Percentiles rank a stretch among this genome's conserved stretches.
These are phyloP conservation scores for Lepidostoma basale DNA, from an alignment of 1,140 invertebrate species.

Conservation along the genomic window DNA sequence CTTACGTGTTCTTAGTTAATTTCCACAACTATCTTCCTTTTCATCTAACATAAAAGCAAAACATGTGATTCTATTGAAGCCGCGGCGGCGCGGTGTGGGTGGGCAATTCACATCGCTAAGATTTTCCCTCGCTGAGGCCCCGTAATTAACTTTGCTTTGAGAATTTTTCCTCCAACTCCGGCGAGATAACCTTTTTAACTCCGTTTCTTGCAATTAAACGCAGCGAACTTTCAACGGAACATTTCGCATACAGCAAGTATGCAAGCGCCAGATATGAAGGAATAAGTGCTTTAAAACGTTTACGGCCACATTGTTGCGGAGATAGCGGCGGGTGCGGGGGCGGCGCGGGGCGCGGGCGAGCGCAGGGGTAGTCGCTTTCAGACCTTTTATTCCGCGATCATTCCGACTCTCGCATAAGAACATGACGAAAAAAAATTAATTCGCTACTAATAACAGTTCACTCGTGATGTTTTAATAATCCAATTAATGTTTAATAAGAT, in stretches of 20 bases:
- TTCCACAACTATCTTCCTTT: neutral
- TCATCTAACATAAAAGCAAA: neutral
- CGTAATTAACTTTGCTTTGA: constrained; percentile 21
- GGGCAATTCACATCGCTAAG: neutral
- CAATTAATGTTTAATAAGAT: too few relatives aligned
- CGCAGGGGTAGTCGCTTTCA: too few relatives aligned
- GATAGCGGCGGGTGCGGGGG: constrained; percentile 30
- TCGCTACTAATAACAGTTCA: too few relatives aligned
- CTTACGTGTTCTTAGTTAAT: too few relatives aligned
- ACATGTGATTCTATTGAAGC: too few relatives aligned
- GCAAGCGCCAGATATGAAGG: constrained; percentile 30
- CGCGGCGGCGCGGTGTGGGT: neutral
- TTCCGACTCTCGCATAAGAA: too few relatives aligned
- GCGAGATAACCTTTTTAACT: constrained; percentile 32
- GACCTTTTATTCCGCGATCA: too few relatives aligned
- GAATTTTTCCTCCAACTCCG: constrained; percentile 23
- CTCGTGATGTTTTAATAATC: too few relatives aligned
- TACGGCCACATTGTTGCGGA: constrained; percentile 42
- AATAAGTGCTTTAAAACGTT: constrained; percentile 43
- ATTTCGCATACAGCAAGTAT: constrained; percentile 26
- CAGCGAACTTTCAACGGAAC: constrained; percentile 32
- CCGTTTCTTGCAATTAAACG: constrained; percentile 35
- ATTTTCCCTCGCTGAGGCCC: neutral
- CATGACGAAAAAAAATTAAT: too few relatives aligned
- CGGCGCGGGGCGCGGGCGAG: too few relatives aligned